Percentiles rank a stretch among this genome's conserved stretches.
These are phyloP conservation scores for Novumbra hubbsi DNA, from an alignment of 2,797 vertebrate genomes.

Conservation along the genomic window DNA sequence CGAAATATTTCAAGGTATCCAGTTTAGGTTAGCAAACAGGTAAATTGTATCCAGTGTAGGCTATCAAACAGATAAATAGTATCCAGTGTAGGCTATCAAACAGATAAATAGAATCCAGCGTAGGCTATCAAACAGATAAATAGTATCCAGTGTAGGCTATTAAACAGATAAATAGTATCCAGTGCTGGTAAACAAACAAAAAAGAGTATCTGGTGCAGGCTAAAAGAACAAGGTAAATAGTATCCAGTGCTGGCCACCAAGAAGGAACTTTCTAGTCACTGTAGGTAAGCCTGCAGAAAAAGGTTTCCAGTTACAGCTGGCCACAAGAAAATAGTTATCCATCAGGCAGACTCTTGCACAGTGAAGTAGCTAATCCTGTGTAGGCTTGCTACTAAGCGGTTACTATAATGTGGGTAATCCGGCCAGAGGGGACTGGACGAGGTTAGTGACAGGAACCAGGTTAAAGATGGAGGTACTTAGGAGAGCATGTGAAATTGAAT, in stretches of 20 bases:
- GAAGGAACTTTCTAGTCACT: background rate
- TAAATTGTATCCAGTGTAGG: background rate
- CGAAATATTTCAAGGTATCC: slow-evolving; percentile 51
- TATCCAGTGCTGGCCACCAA: background rate
- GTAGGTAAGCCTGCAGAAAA: no score
- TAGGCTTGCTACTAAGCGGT: background rate
- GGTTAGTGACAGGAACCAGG: slow-evolving; percentile 51
- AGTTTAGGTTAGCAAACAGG: slow-evolving; percentile 37
- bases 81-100: background rate
- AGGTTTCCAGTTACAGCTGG: background rate
- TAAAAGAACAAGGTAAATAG: background rate
- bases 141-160: background rate
- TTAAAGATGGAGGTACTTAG: slow-evolving; percentile 43
- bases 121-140: background rate
- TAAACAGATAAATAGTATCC: background rate
- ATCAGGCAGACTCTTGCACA: background rate
- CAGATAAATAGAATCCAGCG: background rate
- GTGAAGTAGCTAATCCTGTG: slow-evolving; percentile 11
- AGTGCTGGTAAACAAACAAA: background rate
- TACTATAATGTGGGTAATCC: slow-evolving; percentile 6
- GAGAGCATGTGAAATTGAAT: slow-evolving; percentile 67
- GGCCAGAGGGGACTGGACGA: slow-evolving; percentile 17
- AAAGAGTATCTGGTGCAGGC: background rate
- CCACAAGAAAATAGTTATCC: background rate
- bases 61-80: background rate